Percentiles rank a stretch among this genome's conserved stretches.
These are phyloP conservation scores for Cryptops parisi DNA, from an alignment of 2,888 invertebrate genomes.

Conservation along the genomic window DNA sequence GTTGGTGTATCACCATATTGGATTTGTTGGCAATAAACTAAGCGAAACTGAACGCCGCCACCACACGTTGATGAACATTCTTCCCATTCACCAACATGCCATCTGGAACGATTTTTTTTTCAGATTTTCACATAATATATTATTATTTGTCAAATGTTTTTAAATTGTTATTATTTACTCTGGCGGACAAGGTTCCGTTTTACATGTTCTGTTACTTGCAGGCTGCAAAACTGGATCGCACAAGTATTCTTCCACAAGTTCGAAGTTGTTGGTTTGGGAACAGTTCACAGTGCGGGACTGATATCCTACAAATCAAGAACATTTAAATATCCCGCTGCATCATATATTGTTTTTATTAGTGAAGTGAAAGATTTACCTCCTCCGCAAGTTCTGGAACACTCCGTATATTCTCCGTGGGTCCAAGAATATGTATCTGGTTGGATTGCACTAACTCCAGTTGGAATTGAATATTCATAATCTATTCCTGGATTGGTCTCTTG, in stretches of 20 bases:
- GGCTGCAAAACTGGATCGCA: constrained; percentile 68
- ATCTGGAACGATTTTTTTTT: constrained; percentile 32
- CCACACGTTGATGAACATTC: constrained; percentile 72
- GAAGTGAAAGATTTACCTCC: constrained; percentile 46
- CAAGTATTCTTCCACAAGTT: constrained; percentile 53
- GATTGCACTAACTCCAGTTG: constrained; percentile 43
- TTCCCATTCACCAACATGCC: constrained; percentile 65
- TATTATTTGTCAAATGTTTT: background rate
- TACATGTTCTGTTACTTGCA: constrained; percentile 52
- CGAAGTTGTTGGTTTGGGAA: constrained; percentile 54
- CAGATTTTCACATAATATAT: background rate
- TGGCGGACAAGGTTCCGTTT: constrained; percentile 58
- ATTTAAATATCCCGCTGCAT: constrained; percentile 9
- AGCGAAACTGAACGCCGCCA: constrained; percentile 39
- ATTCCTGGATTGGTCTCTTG: constrained; percentile 74
- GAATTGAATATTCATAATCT: constrained; percentile 78
- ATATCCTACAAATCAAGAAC: constrained; percentile 38
- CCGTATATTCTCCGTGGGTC: constrained; percentile 58
- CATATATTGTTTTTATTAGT: background rate
- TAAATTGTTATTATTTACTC: constrained; percentile 27
- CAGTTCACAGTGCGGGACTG: constrained; percentile 67
- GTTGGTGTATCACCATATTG: constrained; percentile 54
- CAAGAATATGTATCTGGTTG: constrained; percentile 61
- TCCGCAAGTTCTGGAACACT: constrained; percentile 76
- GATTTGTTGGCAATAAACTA: constrained; percentile 63